A percentile compares a stretch with the other conserved stretches of the same genome.
Evolutionary conservation across 2,113 vertebrate genomes (phyloP).

Genomic region (Amblyornis subalaris): DNA sequence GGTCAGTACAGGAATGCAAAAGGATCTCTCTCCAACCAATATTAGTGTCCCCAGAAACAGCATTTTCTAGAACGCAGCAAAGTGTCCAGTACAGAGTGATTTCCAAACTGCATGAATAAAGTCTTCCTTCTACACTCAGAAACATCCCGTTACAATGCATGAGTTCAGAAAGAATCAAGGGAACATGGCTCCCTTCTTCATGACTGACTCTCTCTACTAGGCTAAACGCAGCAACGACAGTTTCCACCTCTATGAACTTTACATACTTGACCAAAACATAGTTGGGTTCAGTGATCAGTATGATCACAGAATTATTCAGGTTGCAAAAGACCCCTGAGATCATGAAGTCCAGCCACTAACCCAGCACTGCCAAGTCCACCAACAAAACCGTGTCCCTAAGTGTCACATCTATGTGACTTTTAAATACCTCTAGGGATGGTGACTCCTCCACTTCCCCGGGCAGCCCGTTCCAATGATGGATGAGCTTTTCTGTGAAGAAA

Average conservation of each 20-base stretch:
- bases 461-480: background rate
- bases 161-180: background rate
- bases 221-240: background rate
- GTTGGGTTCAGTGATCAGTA: background rate
- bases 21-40: background rate
- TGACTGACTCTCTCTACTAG: background rate
- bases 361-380: background rate
- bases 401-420: background rate
- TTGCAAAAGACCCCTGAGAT: background rate
- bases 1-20: background rate
- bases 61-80: background rate
- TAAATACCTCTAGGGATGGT: background rate
- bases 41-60: background rate
- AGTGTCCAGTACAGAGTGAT: background rate
- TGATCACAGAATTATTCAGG: background rate
- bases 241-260: background rate
- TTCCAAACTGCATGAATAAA: background rate
- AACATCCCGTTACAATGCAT: background rate
- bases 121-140: background rate
- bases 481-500: background rate
- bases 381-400: background rate
- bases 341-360: background rate
- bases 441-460: background rate
- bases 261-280: background rate
- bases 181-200: background rate